phyloP scores from a whole-genome alignment of 2,888 invertebrate genomes.

The Lepetodrilus schrolli region DNA sequence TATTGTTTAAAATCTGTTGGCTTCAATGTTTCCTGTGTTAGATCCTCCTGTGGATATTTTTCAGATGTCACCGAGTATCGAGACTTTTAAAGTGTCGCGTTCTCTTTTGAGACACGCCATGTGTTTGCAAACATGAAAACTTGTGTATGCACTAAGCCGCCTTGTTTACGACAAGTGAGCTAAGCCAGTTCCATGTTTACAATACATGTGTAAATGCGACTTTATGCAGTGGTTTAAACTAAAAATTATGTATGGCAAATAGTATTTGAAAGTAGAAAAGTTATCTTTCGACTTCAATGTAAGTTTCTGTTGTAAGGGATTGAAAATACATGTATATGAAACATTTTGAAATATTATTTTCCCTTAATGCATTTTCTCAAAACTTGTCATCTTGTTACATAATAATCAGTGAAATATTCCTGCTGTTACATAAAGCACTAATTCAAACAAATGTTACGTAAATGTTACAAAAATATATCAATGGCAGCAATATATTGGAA shows the following conservation, averaged over 20 bases:
- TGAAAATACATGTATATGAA: not conserved
- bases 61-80: not conserved
- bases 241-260: too few relatives aligned
- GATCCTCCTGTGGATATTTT: not conserved
- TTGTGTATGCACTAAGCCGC: not conserved
- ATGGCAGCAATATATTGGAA: too few relatives aligned
- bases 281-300: too few relatives aligned
- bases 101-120: not conserved
- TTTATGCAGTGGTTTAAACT: too few relatives aligned
- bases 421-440: too few relatives aligned
- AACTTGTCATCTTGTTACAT: too few relatives aligned
- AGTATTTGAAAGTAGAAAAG: too few relatives aligned
- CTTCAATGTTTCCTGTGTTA: not conserved
- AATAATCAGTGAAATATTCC: too few relatives aligned
- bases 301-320: not conserved
- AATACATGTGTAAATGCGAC: not conserved
- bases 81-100: not conserved
- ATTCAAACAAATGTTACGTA: too few relatives aligned
- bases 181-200: conserved; percentile 15
- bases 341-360: not conserved
- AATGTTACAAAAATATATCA: too few relatives aligned
- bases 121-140: conserved; percentile 7
- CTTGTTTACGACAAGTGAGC: not conserved
- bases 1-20: too few relatives aligned
- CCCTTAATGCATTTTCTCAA: too few relatives aligned